These are phyloP conservation scores for Clangula hyemalis DNA, from an alignment of 2,797 vertebrate genomes.

Conservation along the genomic window DNA sequence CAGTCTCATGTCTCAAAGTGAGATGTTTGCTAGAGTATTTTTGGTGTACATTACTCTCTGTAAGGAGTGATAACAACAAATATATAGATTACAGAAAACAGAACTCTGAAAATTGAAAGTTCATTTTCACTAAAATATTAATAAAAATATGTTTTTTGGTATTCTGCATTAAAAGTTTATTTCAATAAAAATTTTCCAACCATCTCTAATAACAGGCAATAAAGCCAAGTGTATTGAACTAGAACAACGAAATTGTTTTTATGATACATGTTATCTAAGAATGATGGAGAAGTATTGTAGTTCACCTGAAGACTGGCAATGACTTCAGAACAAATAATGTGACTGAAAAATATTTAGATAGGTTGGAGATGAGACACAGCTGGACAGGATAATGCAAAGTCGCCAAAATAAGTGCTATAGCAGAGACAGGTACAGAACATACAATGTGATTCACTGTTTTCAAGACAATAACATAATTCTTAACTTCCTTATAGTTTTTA, in stretches of 20 bases:
- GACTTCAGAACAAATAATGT: not conserved
- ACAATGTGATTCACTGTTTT: not conserved
- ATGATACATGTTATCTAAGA: not conserved
- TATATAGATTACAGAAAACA: not conserved
- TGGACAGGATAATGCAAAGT: not conserved
- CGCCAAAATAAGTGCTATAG: not conserved
- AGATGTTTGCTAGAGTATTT: not conserved
- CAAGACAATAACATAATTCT: not conserved
- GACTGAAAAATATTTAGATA: not conserved
- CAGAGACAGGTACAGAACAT: not conserved
- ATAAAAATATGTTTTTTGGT: not conserved
- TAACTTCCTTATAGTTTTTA: not conserved
- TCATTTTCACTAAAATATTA: slow-evolving; percentile 2
- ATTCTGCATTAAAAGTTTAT: slow-evolving; percentile 10
- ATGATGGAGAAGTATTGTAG: not conserved
- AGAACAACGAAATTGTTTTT: not conserved
- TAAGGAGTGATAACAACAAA: not conserved
- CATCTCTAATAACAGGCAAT: not conserved
- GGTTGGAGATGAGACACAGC: not conserved
- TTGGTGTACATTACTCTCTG: not conserved
- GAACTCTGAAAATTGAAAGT: not conserved
- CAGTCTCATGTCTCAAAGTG: not conserved
- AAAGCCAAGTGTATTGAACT: not conserved
- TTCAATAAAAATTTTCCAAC: slow-evolving; percentile 17
- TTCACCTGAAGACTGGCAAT: not conserved